Conservation (phyloP, 2,113 vertebrate species). For the Puffinus mauretanicus region DNA sequence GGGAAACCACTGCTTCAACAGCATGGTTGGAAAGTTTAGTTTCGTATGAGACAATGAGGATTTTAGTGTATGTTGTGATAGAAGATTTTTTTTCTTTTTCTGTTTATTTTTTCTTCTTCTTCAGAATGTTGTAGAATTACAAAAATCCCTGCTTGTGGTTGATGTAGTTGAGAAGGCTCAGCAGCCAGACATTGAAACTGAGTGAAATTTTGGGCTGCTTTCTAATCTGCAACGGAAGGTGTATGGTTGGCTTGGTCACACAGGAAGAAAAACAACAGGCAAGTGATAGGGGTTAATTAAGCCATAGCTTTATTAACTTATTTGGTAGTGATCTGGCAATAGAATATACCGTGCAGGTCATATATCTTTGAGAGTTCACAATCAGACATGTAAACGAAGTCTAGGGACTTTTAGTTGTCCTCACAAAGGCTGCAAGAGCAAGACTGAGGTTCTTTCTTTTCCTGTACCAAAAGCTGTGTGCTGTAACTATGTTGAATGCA, state of each 20-base stretch:
- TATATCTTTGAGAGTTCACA: neutral
- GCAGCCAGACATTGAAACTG: neutral
- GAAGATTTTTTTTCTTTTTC: neutral
- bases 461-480: neutral
- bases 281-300: neutral
- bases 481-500: neutral
- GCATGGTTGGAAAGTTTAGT: neutral
- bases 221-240: neutral
- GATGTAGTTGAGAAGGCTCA: neutral
- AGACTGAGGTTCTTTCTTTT: neutral
- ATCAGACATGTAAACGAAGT: neutral
- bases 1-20: neutral
- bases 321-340: neutral
- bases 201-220: neutral
- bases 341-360: neutral
- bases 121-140: neutral
- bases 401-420: neutral
- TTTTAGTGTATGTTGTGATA: neutral
- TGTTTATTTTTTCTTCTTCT: neutral
- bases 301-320: neutral
- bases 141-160: neutral
- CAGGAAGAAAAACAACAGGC: neutral
- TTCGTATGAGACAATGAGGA: neutral
- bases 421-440: neutral
- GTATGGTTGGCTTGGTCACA: neutral